Evolutionary conservation across 2,888 invertebrate species (phyloP), one percentile per base, ranked within the genome.

Genomic region (Xestia rhomboidea): DNA sequence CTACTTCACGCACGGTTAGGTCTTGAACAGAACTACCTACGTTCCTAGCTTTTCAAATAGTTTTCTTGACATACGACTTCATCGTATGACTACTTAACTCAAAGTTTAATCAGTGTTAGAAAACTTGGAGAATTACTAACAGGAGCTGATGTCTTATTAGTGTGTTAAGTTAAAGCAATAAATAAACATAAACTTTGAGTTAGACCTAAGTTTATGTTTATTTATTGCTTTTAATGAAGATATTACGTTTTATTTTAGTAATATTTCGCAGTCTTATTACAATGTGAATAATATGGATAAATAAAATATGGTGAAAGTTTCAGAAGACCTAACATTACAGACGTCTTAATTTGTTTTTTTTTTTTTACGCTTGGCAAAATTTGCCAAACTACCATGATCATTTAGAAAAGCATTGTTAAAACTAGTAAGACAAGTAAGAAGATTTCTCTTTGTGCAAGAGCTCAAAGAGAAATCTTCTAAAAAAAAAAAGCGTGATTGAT

Each of bases 51-150:
- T 15, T 57, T 24, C 34, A 27, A 41, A 13, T n/a, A 41, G 30
- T 49, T 49, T n/a, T 21, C 54, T 46, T 57, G 38, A 38, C 2
- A 15, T 11, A 44, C 18, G 24, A 27, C 24, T 21, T n/a, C 30
- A 77, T 18, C 41, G 18, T 57, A 66, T 57, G 41, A 38, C 27
- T 51, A 54, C 30, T 62, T 79, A n/a, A 15, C n/a, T 38, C 30
- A 54, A 75, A 75, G 44, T 78, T 79, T 64, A 64, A 73, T 78
- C 63, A 64, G 74, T 64, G 24, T 73, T 44, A 27, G 57, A 49
- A 34, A 74, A 73, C 73, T 68, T 46, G 10, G 49, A 66, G 34
- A 64, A 34, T 38, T 68, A 57, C 34, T 38, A 34, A 54, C 30
- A 49, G 18, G 49, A 46, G n/a, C n/a, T n/a, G 51, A 38, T 64